A percentile compares a stretch with the other conserved stretches of the same genome.
Evolutionary conservation across 2,113 vertebrate genomes (phyloP).

Genomic region (Lutjanus erythropterus): DNA sequence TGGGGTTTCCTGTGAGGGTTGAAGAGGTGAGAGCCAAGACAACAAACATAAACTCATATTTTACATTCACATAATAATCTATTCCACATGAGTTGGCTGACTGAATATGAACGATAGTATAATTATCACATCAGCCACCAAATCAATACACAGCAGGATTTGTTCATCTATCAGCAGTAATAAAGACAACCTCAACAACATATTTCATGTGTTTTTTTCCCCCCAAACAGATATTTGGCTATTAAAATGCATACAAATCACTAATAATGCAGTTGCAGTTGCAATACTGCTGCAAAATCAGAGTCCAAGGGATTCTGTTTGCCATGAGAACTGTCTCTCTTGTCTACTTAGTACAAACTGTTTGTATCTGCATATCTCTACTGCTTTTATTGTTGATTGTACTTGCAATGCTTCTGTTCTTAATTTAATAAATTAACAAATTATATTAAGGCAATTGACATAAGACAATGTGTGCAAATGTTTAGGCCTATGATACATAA

Average conservation of each 20-base stretch:
- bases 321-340: too few relatives aligned
- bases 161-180: not conserved
- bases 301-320: too few relatives aligned
- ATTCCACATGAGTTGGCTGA: not conserved
- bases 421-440: not conserved
- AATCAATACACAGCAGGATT: not conserved
- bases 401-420: too few relatives aligned
- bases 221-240: too few relatives aligned
- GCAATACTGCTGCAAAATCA: not conserved
- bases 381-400: too few relatives aligned
- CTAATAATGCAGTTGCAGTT: too few relatives aligned
- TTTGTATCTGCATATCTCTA: too few relatives aligned
- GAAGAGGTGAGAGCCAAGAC: not conserved
- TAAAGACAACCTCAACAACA: not conserved
- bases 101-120: not conserved
- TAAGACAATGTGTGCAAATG: too few relatives aligned
- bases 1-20: not conserved
- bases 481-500: not conserved
- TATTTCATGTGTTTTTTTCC: not conserved
- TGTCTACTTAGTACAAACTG: too few relatives aligned
- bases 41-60: not conserved
- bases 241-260: not conserved
- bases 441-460: not conserved
- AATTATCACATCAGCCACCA: not conserved
- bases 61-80: not conserved